Evolutionary conservation across 2,888 invertebrate species (phyloP), one percentile per base, ranked within the genome.

Genomic region (Chrysolina americana): DNA sequence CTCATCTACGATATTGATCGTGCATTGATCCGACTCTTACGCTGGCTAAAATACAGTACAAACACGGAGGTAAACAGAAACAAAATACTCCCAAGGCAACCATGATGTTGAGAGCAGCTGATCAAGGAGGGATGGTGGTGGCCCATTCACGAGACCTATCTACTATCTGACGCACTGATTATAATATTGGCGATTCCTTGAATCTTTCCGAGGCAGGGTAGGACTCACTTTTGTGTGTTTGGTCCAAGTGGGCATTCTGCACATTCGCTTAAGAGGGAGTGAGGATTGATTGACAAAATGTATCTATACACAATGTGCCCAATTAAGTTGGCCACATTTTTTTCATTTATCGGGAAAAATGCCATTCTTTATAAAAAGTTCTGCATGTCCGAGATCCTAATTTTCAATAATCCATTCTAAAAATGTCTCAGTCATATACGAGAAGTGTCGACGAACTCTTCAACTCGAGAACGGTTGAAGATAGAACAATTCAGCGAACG

Each of bases 171-270:
- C 80, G 80, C 81, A 80, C 79, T 84, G 84, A 84, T 85, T 84
- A 83, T 83, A 76, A 83, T 83, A 84, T 84, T 84, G 80, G 84
- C 84, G 83, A 85, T 83, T 83, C 81, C 80, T 78, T 78, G 82
- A 81, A 81, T 21, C 79, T 70, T 17, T 70, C 68, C 21, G 65
- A 28, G 73, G 41, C 76, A 76, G 76, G 63, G 41, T 15, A 53
- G 76, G 47, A 70, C 68, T 74, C 21, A 19, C 21, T 10, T 15
- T 13, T 19, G 17, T 17, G 44, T 44, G 44, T 44, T 2, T 6
- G n/a, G n/a, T n/a, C n/a, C n/a, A n/a, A 44, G 11, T 0, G 11
- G 44, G 44, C 15, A 44, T 15, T 36, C 36, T 36, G 36, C 36
- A 36, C 4, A 0, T 6, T 8, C 8, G 36, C 28, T 28, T 2